These are phyloP conservation scores for Phyto melanocephala DNA, from an alignment of 2,888 invertebrate species.

Conservation along the genomic window DNA sequence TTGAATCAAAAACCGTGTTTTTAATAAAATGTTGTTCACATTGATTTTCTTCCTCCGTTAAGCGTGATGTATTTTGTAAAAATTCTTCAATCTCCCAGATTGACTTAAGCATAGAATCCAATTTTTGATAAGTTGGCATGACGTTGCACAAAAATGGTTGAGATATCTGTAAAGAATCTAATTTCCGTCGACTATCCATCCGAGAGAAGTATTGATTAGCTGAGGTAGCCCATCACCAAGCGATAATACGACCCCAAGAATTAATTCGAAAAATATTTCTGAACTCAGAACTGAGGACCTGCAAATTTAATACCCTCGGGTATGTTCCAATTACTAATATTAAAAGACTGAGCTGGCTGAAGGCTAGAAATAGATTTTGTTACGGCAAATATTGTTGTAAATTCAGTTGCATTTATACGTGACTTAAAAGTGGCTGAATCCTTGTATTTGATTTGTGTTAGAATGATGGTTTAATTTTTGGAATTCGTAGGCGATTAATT, in stretches of 20 bases:
- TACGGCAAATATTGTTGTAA: constrained; percentile 35
- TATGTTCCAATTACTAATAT: constrained; percentile 15
- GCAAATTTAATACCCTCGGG: constrained; percentile 23
- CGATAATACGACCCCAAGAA: constrained; percentile 36
- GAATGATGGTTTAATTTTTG: background rate
- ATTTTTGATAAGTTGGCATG: background rate
- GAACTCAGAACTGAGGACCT: constrained; percentile 37
- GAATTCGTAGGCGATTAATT: too few species aligned
- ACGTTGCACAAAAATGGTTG: background rate
- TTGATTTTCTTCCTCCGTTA: constrained; percentile 3
- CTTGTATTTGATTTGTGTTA: background rate
- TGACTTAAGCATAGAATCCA: background rate
- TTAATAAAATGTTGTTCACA: constrained; percentile 13
- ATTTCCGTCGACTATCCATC: constrained; percentile 35
- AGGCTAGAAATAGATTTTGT: constrained; percentile 44
- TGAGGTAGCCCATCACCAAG: constrained; percentile 38
- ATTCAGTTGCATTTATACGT: background rate
- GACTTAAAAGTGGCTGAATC: background rate
- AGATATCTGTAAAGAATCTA: background rate
- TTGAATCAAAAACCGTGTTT: constrained; percentile 19
- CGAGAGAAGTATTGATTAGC: constrained; percentile 38
- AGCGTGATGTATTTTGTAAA: background rate
- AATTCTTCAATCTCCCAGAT: constrained; percentile 32
- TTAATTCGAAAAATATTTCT: constrained; percentile 50
- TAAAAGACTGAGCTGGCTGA: constrained; percentile 28